phyloP scores from a whole-genome alignment of 2,888 invertebrate genomes.

The Mactromeris polynyma region DNA sequence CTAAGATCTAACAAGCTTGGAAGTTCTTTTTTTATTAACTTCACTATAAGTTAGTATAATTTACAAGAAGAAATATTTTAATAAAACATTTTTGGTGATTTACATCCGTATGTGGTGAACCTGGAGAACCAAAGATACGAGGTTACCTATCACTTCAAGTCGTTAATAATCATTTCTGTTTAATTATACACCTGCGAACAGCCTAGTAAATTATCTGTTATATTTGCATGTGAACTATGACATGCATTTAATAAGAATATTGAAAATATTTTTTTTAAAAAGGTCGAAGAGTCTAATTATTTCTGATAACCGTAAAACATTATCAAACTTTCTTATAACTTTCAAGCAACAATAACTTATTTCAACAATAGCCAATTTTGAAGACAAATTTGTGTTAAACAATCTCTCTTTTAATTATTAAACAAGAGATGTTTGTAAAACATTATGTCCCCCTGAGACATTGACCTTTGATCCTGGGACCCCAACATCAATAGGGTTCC shows the following conservation, averaged over 20 bases:
- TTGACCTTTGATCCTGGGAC: too few relatives aligned
- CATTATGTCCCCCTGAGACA: too few relatives aligned
- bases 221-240: background rate
- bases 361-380: too few relatives aligned
- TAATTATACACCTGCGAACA: background rate
- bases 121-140: background rate
- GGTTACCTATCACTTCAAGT: background rate
- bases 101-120: background rate
- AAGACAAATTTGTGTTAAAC: too few relatives aligned
- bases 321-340: too few relatives aligned
- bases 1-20: background rate
- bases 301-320: too few relatives aligned
- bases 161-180: background rate
- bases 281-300: too few relatives aligned
- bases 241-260: conserved; percentile 2
- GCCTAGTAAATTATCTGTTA: background rate
- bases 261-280: background rate
- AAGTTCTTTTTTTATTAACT: background rate
- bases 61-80: background rate
- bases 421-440: too few relatives aligned
- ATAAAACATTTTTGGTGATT: background rate
- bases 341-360: too few relatives aligned
- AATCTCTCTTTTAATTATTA: too few relatives aligned
- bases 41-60: background rate
- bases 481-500: too few relatives aligned